Evolutionary conservation across 23 tunicate genomes (phyloP).

Genomic region (Trididemnum clinides): DNA sequence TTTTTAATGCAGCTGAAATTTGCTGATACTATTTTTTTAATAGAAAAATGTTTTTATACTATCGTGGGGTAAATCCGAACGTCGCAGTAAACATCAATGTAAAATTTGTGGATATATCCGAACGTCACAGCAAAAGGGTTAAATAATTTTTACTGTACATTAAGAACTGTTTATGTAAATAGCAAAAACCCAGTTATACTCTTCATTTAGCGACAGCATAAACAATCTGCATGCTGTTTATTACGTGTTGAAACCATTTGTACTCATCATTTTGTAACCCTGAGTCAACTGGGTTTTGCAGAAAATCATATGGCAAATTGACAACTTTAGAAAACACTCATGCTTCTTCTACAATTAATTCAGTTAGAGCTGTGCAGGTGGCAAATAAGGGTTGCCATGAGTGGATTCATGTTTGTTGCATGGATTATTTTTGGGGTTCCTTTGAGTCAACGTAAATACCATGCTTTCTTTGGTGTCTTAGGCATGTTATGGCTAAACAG

Average conservation of each 20-base stretch:
- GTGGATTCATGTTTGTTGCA: background rate
- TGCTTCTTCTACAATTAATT: background rate
- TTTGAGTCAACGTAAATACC: too few relatives aligned
- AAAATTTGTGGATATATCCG: background rate
- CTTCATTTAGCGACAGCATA: background rate
- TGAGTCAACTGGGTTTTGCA: background rate
- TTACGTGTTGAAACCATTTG: background rate
- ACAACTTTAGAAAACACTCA: background rate
- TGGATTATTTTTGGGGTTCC: background rate
- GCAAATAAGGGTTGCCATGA: background rate
- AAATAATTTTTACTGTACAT: too few relatives aligned
- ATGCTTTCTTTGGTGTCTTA: background rate
- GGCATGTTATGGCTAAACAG: background rate
- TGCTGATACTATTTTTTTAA: too few relatives aligned
- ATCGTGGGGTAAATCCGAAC: too few relatives aligned
- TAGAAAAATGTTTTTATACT: too few relatives aligned
- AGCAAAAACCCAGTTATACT: background rate
- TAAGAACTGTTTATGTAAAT: too few relatives aligned
- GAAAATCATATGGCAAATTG: background rate
- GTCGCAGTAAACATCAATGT: too few relatives aligned
- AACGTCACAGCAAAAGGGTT: too few relatives aligned
- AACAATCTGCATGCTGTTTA: background rate
- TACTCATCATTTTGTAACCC: background rate
- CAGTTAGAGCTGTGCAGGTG: background rate
- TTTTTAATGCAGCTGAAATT: too few relatives aligned